These are phyloP conservation scores for Danio jaintianensis DNA, from an alignment of 2,797 vertebrate species.

Conservation along the genomic window DNA sequence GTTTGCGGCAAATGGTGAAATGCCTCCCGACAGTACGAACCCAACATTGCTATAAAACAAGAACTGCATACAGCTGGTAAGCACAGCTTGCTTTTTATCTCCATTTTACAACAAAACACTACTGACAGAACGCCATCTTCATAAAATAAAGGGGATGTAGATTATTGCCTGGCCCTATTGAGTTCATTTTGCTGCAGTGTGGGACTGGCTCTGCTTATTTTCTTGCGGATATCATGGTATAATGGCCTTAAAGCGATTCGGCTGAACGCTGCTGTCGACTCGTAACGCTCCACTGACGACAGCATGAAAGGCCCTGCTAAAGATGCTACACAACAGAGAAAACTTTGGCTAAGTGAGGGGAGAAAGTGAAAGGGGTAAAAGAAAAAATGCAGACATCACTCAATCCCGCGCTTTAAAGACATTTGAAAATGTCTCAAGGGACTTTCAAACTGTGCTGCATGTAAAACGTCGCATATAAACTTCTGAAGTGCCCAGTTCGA, in stretches of 20 bases:
- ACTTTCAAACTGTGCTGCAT: neutral
- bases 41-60: neutral
- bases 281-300: conserved; percentile 45
- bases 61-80: conserved; percentile 24
- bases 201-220: conserved; percentile 11
- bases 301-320: conserved; percentile 51
- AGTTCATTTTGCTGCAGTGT: conserved; percentile 26
- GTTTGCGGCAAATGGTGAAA: neutral
- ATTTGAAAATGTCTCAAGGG: neutral
- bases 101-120: neutral
- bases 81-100: conserved; percentile 33
- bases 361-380: conserved; percentile 8
- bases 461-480: neutral
- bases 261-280: conserved; percentile 52
- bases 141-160: conserved; percentile 13
- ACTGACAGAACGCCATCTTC: neutral
- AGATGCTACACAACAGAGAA: conserved; percentile 32
- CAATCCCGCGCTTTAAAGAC: neutral
- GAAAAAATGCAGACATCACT: conserved; percentile 11
- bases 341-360: conserved; percentile 40
- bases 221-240: conserved; percentile 45
- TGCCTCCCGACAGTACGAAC: neutral
- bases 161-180: neutral
- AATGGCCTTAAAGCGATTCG: conserved; percentile 57
- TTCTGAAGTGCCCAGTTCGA: neutral